A percentile compares a stretch with the other conserved stretches of the same genome.
Conservation (phyloP, 37 sponge, comb jelly and placozoan species). For the Cliona cf. orientalis region DNA sequence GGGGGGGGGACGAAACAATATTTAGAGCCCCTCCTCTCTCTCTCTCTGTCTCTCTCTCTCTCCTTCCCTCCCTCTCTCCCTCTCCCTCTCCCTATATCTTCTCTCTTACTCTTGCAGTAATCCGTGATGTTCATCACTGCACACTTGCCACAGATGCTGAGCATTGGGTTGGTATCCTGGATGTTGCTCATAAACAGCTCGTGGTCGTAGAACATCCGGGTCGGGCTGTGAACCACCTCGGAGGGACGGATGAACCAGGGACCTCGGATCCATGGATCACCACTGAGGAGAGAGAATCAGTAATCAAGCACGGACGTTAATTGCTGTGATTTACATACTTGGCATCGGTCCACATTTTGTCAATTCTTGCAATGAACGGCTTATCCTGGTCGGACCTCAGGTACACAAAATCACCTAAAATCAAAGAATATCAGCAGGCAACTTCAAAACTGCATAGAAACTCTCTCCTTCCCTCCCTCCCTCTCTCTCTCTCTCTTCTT, state of each 20-base stretch:
- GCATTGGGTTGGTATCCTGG: constrained; percentile 94
- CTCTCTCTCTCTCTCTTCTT: not conserved
- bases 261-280: constrained; percentile 89
- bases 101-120: constrained; percentile 75
- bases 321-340: constrained; percentile 47
- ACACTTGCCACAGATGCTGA: constrained; percentile 82
- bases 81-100: not conserved
- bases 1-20: not conserved
- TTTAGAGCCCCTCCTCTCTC: not conserved
- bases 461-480: not conserved
- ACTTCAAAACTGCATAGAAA: not conserved
- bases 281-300: constrained; percentile 29
- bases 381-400: constrained; percentile 85
- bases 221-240: constrained; percentile 81
- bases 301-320: not conserved
- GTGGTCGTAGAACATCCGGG: constrained; percentile 78
- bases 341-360: constrained; percentile 90
- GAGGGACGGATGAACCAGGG: constrained; percentile 91
- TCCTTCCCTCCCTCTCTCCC: not conserved
- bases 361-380: constrained; percentile 91
- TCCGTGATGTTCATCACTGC: constrained; percentile 68
- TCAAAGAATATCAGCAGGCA: not conserved
- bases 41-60: not conserved
- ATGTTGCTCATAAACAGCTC: constrained; percentile 91
- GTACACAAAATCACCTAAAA: constrained; percentile 91